Base-by-base conservation (phyloP, 2,888 invertebrate species). In the Ichneumon xanthorius region DNA sequence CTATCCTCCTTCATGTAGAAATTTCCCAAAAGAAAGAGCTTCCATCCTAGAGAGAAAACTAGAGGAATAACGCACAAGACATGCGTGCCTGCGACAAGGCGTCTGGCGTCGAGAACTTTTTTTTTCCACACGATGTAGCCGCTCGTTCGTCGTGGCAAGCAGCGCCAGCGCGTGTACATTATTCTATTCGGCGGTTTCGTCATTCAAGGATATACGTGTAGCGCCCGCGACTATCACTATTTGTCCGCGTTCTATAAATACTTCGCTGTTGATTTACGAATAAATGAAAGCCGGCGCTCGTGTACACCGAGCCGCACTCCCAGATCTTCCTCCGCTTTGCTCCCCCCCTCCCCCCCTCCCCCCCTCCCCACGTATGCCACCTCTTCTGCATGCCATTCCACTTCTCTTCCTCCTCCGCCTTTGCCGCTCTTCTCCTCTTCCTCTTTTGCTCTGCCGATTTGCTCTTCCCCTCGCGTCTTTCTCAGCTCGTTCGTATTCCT, bases 201-300 rank as follows among this genome's bases (percentile, higher is more conserved):
- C 89, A 90, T 92, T 90, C 92, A 92, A 92, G 92, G 92, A 92
- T 91, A 90, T 88, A 88, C 87, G 87, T 55, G 37, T 65, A 84
- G 81, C 76, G 78, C 89, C 87, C 86, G 84, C 86, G 88, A 91
- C 92, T 92, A 92, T 92, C 92, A 91, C 90, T 92, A 92, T 92
- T 92, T 92, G 92, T 92, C 91, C 90, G 90, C 86, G 88, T 72
- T 90, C 92, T 93, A 93, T 92, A 93, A 92, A 93, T 93, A 93
- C 92, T 82, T 83, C 84, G 84, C 90, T 90, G 92, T 92, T 93
- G 93, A 92, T 93, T 93, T 93, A 92, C 92, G 92, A 92, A 93
- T 92, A 92, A 92, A 92, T 91, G 92, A 92, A 93, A 92, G 92
- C 91, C 86, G 71, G 72, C 79, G 79, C 72, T 81, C 84, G 82